Conservation (phyloP, 2,797 vertebrate species). For the Stomatorhinus walkeri region DNA sequence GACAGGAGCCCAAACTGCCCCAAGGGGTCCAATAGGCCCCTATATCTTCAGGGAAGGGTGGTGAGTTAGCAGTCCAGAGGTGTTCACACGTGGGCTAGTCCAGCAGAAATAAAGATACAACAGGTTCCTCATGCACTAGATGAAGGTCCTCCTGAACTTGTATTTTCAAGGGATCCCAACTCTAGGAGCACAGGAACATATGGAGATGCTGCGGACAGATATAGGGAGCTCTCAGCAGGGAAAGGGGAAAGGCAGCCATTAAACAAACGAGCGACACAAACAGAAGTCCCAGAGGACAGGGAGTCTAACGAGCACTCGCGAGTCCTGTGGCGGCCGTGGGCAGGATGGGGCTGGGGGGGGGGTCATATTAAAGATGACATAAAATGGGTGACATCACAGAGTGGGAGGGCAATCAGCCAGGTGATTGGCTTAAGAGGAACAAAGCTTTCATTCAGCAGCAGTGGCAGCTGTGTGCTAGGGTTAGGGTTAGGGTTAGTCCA, state of each 20-base stretch:
- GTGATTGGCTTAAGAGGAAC: not conserved
- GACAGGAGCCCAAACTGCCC: not conserved
- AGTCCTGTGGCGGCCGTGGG: not conserved
- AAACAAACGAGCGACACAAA: not conserved
- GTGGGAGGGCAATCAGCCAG: not conserved
- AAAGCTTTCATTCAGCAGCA: not conserved
- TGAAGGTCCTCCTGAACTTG: not conserved
- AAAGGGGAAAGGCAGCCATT: not conserved
- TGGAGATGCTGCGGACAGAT: not conserved
- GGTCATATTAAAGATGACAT: not conserved
- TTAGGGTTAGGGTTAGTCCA: not conserved
- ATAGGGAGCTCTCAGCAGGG: not conserved
- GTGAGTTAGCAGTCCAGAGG: not conserved
- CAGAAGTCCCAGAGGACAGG: not conserved
- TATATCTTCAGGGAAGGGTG: not conserved
- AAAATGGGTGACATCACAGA: not conserved
- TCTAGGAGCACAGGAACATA: not conserved
- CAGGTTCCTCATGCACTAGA: not conserved
- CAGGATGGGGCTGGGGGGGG: not conserved
- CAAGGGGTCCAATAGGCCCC: not conserved
- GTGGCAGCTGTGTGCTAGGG: not conserved
- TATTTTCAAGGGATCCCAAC: not conserved
- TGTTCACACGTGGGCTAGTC: not conserved
- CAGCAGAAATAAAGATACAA: not conserved
- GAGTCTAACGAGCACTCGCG: not conserved